Conservation (phyloP, 2,888 invertebrate species). For the Charanyca ferruginea region DNA sequence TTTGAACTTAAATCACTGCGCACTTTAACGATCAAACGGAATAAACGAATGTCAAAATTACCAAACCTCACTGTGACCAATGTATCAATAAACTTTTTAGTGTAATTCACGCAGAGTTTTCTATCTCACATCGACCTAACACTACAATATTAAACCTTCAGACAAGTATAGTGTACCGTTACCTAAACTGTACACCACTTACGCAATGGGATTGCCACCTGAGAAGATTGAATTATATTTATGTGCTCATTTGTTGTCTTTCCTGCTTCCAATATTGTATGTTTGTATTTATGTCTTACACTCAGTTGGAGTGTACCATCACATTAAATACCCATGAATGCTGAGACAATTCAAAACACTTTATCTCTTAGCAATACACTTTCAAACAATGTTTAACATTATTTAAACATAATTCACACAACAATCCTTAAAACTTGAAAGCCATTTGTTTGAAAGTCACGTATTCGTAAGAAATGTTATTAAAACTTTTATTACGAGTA, state of each 20-base stretch:
- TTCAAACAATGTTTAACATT: slow-evolving; percentile 36
- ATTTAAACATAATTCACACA: slow-evolving; percentile 51
- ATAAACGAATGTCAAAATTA: too few species aligned
- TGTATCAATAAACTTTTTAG: too few species aligned
- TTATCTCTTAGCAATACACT: slow-evolving; percentile 24
- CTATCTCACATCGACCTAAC: too few species aligned
- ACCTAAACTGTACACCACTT: too few species aligned
- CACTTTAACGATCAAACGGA: too few species aligned
- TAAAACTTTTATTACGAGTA: slow-evolving; percentile 60
- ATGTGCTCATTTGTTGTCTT: not conserved
- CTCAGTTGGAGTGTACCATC: not conserved
- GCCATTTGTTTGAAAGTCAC: slow-evolving; percentile 49
- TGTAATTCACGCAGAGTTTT: too few species aligned
- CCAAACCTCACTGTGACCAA: too few species aligned
- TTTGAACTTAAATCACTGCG: too few species aligned
- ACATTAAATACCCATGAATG: slow-evolving; percentile 17
- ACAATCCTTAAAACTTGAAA: slow-evolving; percentile 48
- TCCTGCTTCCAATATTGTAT: not conserved
- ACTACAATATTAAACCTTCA: too few species aligned
- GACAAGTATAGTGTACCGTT: too few species aligned
- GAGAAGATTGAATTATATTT: too few species aligned
- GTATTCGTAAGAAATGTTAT: slow-evolving; percentile 57
- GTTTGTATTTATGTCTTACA: not conserved
- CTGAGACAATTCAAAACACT: slow-evolving; percentile 21
- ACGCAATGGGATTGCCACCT: too few species aligned